These are phyloP conservation scores for Barnardius zonarius DNA, from an alignment of 2,113 vertebrate species.

Conservation along the genomic window DNA sequence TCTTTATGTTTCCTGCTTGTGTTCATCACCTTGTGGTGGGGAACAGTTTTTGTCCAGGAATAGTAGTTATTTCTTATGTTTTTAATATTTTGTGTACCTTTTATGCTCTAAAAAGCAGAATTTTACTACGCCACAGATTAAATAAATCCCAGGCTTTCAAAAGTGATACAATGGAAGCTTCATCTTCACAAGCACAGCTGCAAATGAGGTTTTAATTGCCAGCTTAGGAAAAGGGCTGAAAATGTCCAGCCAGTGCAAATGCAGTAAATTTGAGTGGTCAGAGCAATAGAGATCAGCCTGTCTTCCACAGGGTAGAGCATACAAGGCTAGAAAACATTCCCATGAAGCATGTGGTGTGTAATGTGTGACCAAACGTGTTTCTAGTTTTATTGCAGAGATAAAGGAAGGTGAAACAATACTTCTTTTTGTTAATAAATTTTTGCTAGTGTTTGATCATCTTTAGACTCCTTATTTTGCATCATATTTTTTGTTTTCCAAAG, in stretches of 20 bases:
- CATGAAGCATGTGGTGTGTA: not conserved
- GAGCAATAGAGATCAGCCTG: not conserved
- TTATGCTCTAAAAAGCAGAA: not conserved
- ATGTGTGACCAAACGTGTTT: not conserved
- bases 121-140: not conserved
- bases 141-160: not conserved
- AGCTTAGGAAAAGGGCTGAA: conserved; percentile 32
- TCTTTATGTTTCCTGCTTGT: conserved; percentile 18
- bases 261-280: conserved; percentile 5
- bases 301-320: not conserved
- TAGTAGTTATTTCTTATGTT: not conserved
- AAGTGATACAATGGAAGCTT: not conserved
- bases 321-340: not conserved
- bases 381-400: not conserved
- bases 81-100: not conserved
- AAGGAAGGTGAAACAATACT: not conserved
- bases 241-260: conserved; percentile 29
- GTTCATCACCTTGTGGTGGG: not conserved
- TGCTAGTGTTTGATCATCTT: not conserved
- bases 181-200: conserved; percentile 41
- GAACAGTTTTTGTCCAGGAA: not conserved
- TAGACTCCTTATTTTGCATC: not conserved
- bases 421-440: not conserved
- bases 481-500: not conserved
- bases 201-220: conserved; percentile 56